These are phyloP conservation scores for Catostomus latipinnis DNA, from an alignment of 2,797 vertebrate species.

Conservation along the genomic window DNA sequence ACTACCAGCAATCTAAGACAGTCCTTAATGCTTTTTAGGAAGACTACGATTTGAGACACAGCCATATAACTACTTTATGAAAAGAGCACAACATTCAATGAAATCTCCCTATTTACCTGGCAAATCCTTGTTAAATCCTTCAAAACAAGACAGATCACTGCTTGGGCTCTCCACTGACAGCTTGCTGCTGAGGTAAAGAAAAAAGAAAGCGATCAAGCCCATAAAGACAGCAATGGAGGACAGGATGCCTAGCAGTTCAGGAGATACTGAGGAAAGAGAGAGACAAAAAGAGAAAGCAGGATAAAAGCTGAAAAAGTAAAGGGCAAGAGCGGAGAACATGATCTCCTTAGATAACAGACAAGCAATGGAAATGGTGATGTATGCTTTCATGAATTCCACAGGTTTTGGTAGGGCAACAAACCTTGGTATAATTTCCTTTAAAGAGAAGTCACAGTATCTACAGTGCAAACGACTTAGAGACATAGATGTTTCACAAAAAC, in stretches of 20 bases:
- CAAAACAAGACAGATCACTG: constrained; percentile 81
- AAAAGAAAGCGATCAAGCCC: constrained; percentile 91
- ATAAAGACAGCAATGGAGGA: constrained; percentile 93
- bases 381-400: background rate
- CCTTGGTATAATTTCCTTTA: background rate
- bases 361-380: constrained; percentile 2
- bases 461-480: no score
- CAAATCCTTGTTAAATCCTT: constrained; percentile 81
- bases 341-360: constrained; percentile 15
- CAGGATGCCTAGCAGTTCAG: constrained; percentile 94
- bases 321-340: constrained; percentile 17
- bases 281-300: constrained; percentile 24
- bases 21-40: background rate
- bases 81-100: background rate
- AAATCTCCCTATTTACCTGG: constrained; percentile 75
- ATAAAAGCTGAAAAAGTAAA: constrained; percentile 32
- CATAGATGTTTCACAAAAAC: no score
- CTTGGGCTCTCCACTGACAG: constrained; percentile 90
- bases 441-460: background rate
- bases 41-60: constrained; percentile 3
- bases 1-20: no score
- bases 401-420: background rate
- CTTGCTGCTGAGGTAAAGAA: constrained; percentile 98
- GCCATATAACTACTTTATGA: background rate
- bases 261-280: constrained; percentile 84